Percentiles rank a stretch among this genome's conserved stretches.
These are phyloP conservation scores for Agonopterix heracliana DNA, from an alignment of 2,888 invertebrate genomes.

Conservation along the genomic window DNA sequence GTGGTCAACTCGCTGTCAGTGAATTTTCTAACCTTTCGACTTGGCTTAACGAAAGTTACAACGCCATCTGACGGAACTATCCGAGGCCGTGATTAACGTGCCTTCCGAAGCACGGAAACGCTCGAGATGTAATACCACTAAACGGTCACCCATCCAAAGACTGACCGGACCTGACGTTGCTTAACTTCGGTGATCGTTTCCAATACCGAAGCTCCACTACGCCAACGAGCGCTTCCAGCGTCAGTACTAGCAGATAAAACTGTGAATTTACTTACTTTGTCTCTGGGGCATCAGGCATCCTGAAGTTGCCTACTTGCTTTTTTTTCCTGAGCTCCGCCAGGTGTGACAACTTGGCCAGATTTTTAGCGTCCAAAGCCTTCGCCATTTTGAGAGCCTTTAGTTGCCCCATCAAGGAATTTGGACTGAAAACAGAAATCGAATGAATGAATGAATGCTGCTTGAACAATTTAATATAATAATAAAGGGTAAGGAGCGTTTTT, in stretches of 20 bases:
- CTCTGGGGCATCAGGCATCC: conserved; percentile 6
- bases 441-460: conserved; percentile 3
- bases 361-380: not conserved
- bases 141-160: too few species aligned
- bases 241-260: not conserved
- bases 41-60: too few species aligned
- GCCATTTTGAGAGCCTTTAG: conserved; percentile 2
- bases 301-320: conserved; percentile 8
- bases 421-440: conserved; percentile 6
- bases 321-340: not conserved
- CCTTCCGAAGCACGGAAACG: too few species aligned
- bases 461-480: not conserved
- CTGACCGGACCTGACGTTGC: too few species aligned
- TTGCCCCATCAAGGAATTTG: conserved; percentile 6
- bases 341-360: not conserved
- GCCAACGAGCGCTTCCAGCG: not conserved
- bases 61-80: too few species aligned
- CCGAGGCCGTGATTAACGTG: too few species aligned
- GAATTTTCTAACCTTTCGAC: too few species aligned
- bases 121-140: too few species aligned
- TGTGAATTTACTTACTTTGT: conserved; percentile 5
- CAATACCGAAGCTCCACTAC: too few species aligned
- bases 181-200: too few species aligned
- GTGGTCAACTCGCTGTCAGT: too few species aligned
- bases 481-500: too few species aligned